Evolutionary conservation across 30 jellyfish, hydroid and myxozoan species (phyloP).

Genomic region (Pseudorhiza aurosa): DNA sequence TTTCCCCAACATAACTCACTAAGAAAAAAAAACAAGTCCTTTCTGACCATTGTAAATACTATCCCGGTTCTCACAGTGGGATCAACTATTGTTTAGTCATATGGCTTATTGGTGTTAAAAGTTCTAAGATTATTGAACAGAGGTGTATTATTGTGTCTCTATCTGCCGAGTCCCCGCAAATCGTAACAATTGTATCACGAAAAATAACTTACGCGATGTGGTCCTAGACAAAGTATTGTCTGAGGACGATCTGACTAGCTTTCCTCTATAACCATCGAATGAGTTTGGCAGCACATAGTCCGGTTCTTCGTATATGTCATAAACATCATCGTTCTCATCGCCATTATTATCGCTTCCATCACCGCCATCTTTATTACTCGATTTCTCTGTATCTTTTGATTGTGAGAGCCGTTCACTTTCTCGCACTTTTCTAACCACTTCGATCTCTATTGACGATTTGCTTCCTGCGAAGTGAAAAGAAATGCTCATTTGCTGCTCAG

Average conservation of each 20-base stretch:
- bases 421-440: neutral
- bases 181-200: neutral
- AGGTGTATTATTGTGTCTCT: too few species aligned
- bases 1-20: too few species aligned
- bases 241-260: slow-evolving; percentile 9
- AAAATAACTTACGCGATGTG: slow-evolving; percentile 1
- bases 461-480: too few species aligned
- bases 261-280: neutral
- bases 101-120: too few species aligned
- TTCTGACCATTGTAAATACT: too few species aligned
- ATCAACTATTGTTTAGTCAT: too few species aligned
- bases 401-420: neutral
- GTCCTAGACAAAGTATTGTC: neutral
- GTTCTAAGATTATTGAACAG: too few species aligned
- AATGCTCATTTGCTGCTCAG: too few species aligned
- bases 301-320: neutral
- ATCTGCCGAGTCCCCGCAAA: too few species aligned
- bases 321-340: neutral
- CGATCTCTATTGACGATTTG: slow-evolving; percentile 1
- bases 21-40: too few species aligned
- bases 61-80: too few species aligned
- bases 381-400: neutral
- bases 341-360: neutral
- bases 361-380: neutral
- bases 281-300: slow-evolving; percentile 6